Percentiles rank a stretch among this genome's conserved stretches.
These are phyloP conservation scores for Sturnus vulgaris DNA, from an alignment of 2,113 vertebrate species.

Conservation along the genomic window DNA sequence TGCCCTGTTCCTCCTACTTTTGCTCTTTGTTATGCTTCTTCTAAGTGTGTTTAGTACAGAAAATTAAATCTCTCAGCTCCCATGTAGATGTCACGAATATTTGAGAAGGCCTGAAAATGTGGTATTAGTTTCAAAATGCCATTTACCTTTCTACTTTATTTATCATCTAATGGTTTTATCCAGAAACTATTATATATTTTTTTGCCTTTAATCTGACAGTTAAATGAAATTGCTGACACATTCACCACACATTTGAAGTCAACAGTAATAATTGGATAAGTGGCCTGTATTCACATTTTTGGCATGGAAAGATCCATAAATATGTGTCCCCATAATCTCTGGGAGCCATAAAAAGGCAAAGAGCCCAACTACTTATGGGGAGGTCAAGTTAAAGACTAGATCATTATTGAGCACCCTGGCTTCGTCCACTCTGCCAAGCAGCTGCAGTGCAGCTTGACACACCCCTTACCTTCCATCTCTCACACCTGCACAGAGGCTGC, in stretches of 20 bases:
- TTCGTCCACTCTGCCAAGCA: neutral
- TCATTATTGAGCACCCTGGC: neutral
- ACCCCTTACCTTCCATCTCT: neutral
- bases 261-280: neutral
- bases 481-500: neutral
- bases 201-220: neutral
- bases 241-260: neutral
- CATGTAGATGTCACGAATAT: neutral
- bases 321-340: neutral
- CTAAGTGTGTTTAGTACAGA: neutral
- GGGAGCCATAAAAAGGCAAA: neutral
- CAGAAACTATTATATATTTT: neutral
- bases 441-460: neutral
- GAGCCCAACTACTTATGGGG: neutral
- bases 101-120: neutral
- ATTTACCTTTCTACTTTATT: neutral
- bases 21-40: neutral
- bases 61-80: neutral
- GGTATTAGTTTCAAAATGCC: neutral
- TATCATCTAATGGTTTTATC: neutral
- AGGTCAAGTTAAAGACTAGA: neutral
- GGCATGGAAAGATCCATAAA: neutral
- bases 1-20: neutral
- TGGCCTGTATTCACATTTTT: neutral
- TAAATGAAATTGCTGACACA: neutral